phyloP scores from a whole-genome alignment of 2,797 vertebrate species.

The Ceyx erithaca region DNA sequence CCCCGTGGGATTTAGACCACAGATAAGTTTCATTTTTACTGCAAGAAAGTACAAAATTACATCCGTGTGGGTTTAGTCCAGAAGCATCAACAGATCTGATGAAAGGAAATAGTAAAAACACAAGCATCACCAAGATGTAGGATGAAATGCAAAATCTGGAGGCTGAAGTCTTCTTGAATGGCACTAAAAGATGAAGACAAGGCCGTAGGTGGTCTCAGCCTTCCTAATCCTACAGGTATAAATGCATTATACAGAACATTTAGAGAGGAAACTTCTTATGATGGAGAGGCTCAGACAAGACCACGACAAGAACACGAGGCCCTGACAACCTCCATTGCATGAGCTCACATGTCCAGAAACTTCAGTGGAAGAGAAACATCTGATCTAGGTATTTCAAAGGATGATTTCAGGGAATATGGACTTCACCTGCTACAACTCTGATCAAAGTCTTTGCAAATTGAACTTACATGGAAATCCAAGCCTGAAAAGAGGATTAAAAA shows the following conservation, averaged over 20 bases:
- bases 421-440: not conserved
- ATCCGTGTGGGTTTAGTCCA: not conserved
- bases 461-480: not conserved
- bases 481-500: not conserved
- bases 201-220: not conserved
- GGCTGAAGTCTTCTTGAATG: not conserved
- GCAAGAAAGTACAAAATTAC: not conserved
- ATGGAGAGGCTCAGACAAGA: not conserved
- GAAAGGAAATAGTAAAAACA: constrained; percentile 10
- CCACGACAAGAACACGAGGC: not conserved
- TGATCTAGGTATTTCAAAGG: not conserved
- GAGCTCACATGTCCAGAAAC: not conserved
- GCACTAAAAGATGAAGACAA: not conserved
- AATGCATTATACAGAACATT: not conserved
- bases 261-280: not conserved
- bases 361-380: not conserved
- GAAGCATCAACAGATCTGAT: not conserved
- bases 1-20: not conserved
- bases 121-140: not conserved
- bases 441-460: not conserved
- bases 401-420: not conserved
- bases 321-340: not conserved
- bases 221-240: not conserved
- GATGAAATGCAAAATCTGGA: not conserved
- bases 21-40: not conserved